phyloP scores from a whole-genome alignment of 2,888 invertebrate species.

The Oscheius sp. region DNA sequence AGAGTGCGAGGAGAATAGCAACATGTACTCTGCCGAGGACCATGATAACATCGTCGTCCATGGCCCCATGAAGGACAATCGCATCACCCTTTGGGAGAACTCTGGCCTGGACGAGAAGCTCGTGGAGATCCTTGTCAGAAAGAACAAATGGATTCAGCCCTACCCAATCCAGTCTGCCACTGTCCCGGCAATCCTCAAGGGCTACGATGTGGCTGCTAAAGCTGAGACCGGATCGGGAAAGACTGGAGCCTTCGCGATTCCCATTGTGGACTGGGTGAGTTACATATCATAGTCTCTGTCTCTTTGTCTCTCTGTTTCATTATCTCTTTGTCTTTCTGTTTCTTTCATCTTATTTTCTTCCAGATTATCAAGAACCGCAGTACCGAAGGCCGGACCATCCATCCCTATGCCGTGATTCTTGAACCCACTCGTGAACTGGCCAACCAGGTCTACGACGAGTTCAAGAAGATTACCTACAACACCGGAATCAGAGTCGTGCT shows the following conservation, averaged over 20 bases:
- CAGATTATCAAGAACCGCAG: no score
- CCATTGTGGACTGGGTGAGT: conserved; percentile 81
- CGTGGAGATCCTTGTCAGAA: conserved; percentile 36
- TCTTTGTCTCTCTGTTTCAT: background rate
- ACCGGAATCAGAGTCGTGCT: conserved; percentile 44
- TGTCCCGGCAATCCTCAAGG: conserved; percentile 80
- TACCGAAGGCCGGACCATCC: background rate
- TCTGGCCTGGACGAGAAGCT: conserved; percentile 44
- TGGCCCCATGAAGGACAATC: background rate
- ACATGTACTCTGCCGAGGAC: background rate
- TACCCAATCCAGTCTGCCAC: conserved; percentile 94
- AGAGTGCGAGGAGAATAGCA: conserved; percentile 20
- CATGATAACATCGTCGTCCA: background rate
- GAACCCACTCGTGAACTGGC: conserved; percentile 92
- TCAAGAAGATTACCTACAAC: conserved; percentile 36
- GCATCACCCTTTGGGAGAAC: conserved; percentile 46
- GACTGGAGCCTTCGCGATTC: conserved; percentile 92
- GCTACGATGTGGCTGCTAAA: conserved; percentile 93
- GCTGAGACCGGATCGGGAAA: conserved; percentile 98
- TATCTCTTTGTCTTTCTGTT: background rate
- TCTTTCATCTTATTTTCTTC: background rate
- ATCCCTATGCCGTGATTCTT: conserved; percentile 86
- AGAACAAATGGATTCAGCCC: conserved; percentile 82
- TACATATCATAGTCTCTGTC: background rate
- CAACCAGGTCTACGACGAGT: conserved; percentile 81